Conservation (phyloP, 2,888 invertebrate genomes). For the Apodemia mormo region DNA sequence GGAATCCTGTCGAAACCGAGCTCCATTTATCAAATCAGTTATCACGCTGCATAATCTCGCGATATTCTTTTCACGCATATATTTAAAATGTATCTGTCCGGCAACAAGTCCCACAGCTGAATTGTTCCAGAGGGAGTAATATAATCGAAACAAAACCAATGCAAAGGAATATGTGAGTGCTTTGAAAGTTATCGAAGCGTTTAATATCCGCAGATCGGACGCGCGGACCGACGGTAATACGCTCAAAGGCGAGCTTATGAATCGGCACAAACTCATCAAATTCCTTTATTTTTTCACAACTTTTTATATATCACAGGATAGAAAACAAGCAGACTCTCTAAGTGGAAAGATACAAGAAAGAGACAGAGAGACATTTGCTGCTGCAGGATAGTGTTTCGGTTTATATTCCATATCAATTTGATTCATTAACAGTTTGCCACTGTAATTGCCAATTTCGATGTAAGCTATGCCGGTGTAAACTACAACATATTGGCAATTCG, state of each 20-base stretch:
- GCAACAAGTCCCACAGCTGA: background rate
- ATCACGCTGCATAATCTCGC: too few relatives aligned
- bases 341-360: too few relatives aligned
- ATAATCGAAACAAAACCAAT: conserved; percentile 10
- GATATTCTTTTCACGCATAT: too few relatives aligned
- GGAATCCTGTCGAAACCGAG: too few relatives aligned
- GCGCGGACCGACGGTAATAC: conserved; percentile 21
- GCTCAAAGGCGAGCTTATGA: conserved; percentile 22
- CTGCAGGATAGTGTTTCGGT: conserved; percentile 42
- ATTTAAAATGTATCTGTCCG: too few relatives aligned
- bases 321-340: too few relatives aligned
- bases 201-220: conserved; percentile 49
- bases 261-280: conserved; percentile 1
- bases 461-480: background rate
- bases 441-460: background rate
- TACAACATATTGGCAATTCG: too few relatives aligned
- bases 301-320: background rate
- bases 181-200: conserved; percentile 51
- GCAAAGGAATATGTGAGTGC: conserved; percentile 28
- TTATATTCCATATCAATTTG: conserved; percentile 26
- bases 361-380: too few relatives aligned
- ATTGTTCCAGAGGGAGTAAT: background rate
- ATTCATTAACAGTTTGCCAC: conserved; percentile 2
- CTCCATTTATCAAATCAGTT: too few relatives aligned
- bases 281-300: background rate